Conservation (phyloP, 2,113 vertebrate genomes). For the Gambusia affinis region DNA sequence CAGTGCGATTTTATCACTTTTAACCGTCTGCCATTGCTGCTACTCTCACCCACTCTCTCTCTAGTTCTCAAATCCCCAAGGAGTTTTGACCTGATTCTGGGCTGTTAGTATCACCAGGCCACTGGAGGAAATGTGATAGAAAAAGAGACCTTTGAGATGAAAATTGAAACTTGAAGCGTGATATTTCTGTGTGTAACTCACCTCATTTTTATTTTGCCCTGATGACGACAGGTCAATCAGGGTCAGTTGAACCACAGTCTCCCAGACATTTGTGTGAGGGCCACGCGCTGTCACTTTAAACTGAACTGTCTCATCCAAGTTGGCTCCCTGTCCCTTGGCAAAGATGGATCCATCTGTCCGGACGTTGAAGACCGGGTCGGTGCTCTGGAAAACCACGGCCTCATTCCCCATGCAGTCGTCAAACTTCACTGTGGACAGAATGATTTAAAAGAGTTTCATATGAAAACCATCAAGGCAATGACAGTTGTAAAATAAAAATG, state of each 20-base stretch:
- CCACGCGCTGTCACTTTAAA: conserved; percentile 84
- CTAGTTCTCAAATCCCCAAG: conserved; percentile 51
- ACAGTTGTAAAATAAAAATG: conserved; percentile 3
- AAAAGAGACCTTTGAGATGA: conserved; percentile 31
- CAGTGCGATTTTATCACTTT: conserved; percentile 69
- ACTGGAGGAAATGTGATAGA: conserved; percentile 43
- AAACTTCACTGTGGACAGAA: conserved; percentile 85
- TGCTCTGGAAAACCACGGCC: conserved; percentile 84
- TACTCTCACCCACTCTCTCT: conserved; percentile 35
- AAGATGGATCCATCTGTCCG: conserved; percentile 85
- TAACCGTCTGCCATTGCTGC: conserved; percentile 54
- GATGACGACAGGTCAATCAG: conserved; percentile 73
- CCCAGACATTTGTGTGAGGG: conserved; percentile 81
- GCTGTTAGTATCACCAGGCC: conserved; percentile 55
- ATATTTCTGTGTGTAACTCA: conserved; percentile 64
- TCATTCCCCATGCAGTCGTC: conserved; percentile 86
- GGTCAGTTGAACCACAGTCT: conserved; percentile 83
- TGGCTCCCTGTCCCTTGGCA: conserved; percentile 74
- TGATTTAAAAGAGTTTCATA: conserved; percentile 5
- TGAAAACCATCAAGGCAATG: neutral
- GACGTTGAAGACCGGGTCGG: conserved; percentile 86
- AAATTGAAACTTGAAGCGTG: conserved; percentile 56
- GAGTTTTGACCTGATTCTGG: conserved; percentile 72
- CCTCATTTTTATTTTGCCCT: conserved; percentile 79
- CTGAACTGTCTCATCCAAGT: conserved; percentile 82